Evolutionary conservation across 2,113 vertebrate genomes (phyloP).

Genomic region (Brienomyrus longianalis): DNA sequence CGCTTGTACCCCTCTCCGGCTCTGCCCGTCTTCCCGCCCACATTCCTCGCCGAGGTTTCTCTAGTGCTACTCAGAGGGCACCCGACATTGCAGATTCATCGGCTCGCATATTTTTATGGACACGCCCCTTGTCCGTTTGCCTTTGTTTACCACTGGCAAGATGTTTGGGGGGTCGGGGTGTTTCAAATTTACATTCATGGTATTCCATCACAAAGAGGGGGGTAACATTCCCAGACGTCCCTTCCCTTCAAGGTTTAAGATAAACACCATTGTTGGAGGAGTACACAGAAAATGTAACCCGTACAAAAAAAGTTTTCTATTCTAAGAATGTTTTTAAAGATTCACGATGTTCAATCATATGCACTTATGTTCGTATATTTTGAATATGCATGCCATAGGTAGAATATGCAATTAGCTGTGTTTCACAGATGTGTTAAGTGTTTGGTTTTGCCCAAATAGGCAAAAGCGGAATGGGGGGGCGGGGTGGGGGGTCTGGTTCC

Average conservation of each 20-base stretch:
- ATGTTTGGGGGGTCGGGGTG: not conserved
- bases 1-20: too few species aligned
- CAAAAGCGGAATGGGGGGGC: constrained; percentile 16
- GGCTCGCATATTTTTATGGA: not conserved
- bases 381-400: not conserved
- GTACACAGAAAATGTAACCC: not conserved
- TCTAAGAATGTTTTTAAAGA: not conserved
- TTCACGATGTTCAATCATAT: not conserved
- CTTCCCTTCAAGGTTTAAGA: not conserved
- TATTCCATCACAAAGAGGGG: not conserved
- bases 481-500: constrained; percentile 23
- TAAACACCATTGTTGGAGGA: not conserved
- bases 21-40: not conserved
- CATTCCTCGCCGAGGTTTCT: not conserved
- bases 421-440: not conserved
- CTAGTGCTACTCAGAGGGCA: not conserved
- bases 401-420: not conserved
- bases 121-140: not conserved
- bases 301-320: not conserved
- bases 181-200: not conserved
- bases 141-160: not conserved
- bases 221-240: not conserved
- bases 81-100: not conserved
- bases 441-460: not conserved
- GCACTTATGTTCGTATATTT: not conserved